Conservation (phyloP, 2,888 invertebrate genomes). For the Neoascia interrupta region DNA sequence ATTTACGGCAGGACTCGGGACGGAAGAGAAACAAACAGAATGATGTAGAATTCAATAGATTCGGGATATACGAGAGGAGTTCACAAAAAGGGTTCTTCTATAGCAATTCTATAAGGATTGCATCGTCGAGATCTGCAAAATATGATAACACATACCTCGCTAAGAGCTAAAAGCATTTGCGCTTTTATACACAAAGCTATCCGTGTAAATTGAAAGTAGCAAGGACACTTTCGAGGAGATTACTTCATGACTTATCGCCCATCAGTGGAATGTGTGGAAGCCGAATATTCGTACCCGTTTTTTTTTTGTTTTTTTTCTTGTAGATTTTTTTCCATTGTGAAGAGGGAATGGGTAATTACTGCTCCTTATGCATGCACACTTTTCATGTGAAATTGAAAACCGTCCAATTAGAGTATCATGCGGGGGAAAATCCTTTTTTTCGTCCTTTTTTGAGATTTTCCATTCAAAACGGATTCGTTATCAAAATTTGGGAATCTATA, state of each 20-base stretch:
- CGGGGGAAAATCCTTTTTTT: conserved; percentile 13
- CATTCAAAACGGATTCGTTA: conserved; percentile 18
- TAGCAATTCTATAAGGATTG: conserved; percentile 8
- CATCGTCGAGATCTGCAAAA: conserved; percentile 54
- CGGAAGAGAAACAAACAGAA: conserved; percentile 10
- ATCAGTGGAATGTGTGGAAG: conserved; percentile 56
- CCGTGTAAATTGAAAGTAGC: conserved; percentile 27
- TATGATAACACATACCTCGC: conserved; percentile 48
- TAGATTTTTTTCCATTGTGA: too few species aligned
- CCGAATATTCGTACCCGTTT: conserved; percentile 3
- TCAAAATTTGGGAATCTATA: conserved; percentile 46
- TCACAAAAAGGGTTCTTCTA: background rate
- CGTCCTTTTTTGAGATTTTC: conserved; percentile 4
- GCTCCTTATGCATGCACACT: conserved; percentile 65
- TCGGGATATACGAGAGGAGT: too few species aligned
- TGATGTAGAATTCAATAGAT: conserved; percentile 43
- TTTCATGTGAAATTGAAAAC: conserved; percentile 70
- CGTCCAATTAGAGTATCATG: conserved; percentile 71
- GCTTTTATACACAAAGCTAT: conserved; percentile 24
- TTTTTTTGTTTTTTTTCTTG: too few species aligned
- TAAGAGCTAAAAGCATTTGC: conserved; percentile 45
- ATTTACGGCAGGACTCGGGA: conserved; percentile 5
- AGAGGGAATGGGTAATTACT: conserved; percentile 63
- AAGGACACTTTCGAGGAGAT: conserved; percentile 61
- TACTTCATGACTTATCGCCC: conserved; percentile 65